phyloP scores from a whole-genome alignment of 2,888 invertebrate species.

The Argyra leucocephala region DNA sequence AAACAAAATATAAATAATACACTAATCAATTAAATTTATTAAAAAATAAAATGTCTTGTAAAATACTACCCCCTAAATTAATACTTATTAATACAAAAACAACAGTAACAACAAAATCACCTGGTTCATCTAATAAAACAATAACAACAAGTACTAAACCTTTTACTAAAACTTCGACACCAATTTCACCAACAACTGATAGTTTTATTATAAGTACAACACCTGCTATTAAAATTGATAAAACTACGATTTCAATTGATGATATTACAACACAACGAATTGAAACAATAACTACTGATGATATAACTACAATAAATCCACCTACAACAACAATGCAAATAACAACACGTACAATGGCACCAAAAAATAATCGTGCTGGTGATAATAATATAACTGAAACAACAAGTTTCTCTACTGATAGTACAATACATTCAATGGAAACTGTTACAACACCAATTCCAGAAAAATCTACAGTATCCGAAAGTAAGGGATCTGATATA shows the following conservation, averaged over 20 bases:
- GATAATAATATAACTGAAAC: slow-evolving; percentile 41
- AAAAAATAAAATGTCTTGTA: neutral
- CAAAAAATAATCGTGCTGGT: slow-evolving; percentile 42
- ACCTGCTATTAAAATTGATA: slow-evolving; percentile 14
- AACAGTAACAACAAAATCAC: slow-evolving; percentile 21
- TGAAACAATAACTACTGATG: slow-evolving; percentile 14
- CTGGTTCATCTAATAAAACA: slow-evolving; percentile 27
- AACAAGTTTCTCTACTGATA: slow-evolving; percentile 21
- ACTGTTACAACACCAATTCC: slow-evolving; percentile 17
- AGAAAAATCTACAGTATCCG: slow-evolving; percentile 14
- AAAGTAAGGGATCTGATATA: neutral
- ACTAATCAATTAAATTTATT: neutral
- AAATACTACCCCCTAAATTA: neutral
- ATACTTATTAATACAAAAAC: slow-evolving; percentile 18
- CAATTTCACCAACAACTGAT: slow-evolving; percentile 24
- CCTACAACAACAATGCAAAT: slow-evolving; percentile 20
- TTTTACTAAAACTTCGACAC: slow-evolving; percentile 30
- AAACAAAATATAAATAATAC: neutral
- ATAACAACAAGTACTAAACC: slow-evolving; percentile 32
- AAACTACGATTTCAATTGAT: slow-evolving; percentile 9
- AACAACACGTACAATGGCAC: slow-evolving; percentile 19
- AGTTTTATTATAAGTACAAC: slow-evolving; percentile 21
- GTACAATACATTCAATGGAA: slow-evolving; percentile 17
- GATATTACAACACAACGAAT: slow-evolving; percentile 10
- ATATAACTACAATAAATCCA: slow-evolving; percentile 19